A percentile compares a stretch with the other conserved stretches of the same genome.
Conservation (phyloP, 2,797 vertebrate genomes). For the Triplophysa yarkandensis region DNA sequence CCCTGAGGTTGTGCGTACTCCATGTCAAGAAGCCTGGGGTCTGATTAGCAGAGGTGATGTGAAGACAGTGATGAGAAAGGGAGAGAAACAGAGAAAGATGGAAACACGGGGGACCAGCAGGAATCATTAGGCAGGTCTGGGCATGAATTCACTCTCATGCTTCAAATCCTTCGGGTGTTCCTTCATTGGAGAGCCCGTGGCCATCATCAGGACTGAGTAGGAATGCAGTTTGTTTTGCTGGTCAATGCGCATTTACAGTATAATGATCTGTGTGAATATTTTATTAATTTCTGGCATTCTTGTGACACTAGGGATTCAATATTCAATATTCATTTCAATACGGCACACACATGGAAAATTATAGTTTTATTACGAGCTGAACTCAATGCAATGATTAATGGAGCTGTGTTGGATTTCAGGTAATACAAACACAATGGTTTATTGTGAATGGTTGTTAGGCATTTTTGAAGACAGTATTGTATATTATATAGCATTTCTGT, state of each 20-base stretch:
- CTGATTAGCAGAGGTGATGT: conserved; percentile 28
- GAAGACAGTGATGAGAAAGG: conserved; percentile 6
- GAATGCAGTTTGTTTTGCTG: not conserved
- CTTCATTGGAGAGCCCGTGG: not conserved
- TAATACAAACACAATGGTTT: too few species aligned
- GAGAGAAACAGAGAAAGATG: not conserved
- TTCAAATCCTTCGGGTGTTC: conserved; percentile 1
- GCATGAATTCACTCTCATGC: not conserved
- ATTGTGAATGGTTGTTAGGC: too few species aligned
- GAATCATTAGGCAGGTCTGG: conserved; percentile 15
- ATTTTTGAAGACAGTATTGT: too few species aligned
- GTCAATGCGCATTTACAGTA: not conserved
- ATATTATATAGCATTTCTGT: too few species aligned
- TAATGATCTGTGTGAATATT: not conserved
- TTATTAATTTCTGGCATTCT: not conserved
- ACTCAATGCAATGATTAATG: not conserved
- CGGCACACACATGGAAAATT: not conserved
- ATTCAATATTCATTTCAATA: too few species aligned
- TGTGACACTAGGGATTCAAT: not conserved
- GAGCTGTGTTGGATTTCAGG: too few species aligned
- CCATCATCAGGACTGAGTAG: not conserved
- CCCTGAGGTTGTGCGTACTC: conserved; percentile 42
- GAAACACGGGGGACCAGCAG: not conserved
- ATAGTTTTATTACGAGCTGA: not conserved
- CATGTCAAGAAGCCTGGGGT: conserved; percentile 20